Percentiles rank a stretch among this genome's conserved stretches.
phyloP scores from a whole-genome alignment of 2,113 vertebrate species.

The Pseudopipra pipra region DNA sequence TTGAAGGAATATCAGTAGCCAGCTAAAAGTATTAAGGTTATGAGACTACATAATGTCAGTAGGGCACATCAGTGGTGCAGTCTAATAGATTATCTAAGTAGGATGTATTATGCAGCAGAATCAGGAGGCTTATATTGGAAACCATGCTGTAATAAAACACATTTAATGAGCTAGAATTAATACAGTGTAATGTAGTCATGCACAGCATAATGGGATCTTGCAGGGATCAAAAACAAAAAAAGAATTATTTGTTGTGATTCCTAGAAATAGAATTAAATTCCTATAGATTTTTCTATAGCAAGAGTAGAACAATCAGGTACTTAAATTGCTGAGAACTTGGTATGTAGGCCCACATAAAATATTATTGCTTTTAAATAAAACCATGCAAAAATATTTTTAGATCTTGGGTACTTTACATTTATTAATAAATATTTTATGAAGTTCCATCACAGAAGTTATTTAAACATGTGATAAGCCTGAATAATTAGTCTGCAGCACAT shows the following conservation, averaged over 20 bases:
- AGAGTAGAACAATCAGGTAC: background rate
- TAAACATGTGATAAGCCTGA: slow-evolving; percentile 52
- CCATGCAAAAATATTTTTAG: slow-evolving; percentile 46
- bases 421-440: slow-evolving; percentile 69
- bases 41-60: background rate
- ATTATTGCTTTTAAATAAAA: slow-evolving; percentile 29
- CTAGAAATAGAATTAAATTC: background rate
- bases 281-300: background rate
- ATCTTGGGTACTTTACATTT: slow-evolving; percentile 41
- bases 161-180: slow-evolving; percentile 35
- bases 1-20: background rate
- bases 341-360: background rate
- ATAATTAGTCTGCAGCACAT: slow-evolving; percentile 43
- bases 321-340: background rate
- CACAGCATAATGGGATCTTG: slow-evolving; percentile 8
- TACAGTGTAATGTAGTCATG: background rate
- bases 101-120: background rate
- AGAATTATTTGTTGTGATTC: slow-evolving; percentile 17
- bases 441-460: slow-evolving; percentile 33
- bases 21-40: background rate
- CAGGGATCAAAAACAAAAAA: background rate
- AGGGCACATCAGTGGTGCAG: background rate
- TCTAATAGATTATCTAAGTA: background rate
- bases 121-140: background rate
- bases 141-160: background rate